Base-by-base conservation (phyloP, 2,113 vertebrate species). In the Corynorhinus townsendii region DNA sequence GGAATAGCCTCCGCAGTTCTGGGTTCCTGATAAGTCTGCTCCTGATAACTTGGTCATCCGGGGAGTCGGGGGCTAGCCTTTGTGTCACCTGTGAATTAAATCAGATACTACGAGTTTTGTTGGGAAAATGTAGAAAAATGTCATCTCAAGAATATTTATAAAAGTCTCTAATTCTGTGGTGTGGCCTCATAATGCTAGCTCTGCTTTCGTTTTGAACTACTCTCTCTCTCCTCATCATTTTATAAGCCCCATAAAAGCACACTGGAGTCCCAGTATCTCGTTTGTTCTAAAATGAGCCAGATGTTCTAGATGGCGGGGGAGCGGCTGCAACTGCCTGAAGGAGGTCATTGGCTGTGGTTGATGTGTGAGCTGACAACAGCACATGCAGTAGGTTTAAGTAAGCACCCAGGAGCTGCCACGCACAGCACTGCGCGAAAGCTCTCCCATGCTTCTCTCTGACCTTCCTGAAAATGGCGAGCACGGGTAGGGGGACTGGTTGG, bases 221-320 rank as follows among this genome's bases (percentile, higher is more conserved):
- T 28, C 35, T 59, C 68, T 87, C 35, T 92, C 35, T 76, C 82
- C 49, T 59, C 73, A 72, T 7, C n/a, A 68, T 73, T 86, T 82
- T 96, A 40, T n/a, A 90, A 95, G 30, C 62, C 33, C 43, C 26
- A 35, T 62, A 73, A 88, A 90, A 93, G 40, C 66, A 45, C 49
- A 22, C 2, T 38, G 69, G 83, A 17, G 35, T 16, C 22, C 26
- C 7, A 24, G 66, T 35, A 59, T 66, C 17, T 91, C 30, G 66
- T 96, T 71, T 84, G 35, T 79, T 49, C 89, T 80, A 85, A 38
- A 93, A 35, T 82, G 62, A 79, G 75, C 71, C 54, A 79, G 43
- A 28, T 90, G 43, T 73, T 83, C 28, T 52, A 15, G 17, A 22
- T 76, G 30, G n/a, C n/a, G n/a, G n/a, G n/a, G 64, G 52, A 73